Base-by-base conservation (phyloP, 1,140 invertebrate species). In the Telenomus remus region DNA sequence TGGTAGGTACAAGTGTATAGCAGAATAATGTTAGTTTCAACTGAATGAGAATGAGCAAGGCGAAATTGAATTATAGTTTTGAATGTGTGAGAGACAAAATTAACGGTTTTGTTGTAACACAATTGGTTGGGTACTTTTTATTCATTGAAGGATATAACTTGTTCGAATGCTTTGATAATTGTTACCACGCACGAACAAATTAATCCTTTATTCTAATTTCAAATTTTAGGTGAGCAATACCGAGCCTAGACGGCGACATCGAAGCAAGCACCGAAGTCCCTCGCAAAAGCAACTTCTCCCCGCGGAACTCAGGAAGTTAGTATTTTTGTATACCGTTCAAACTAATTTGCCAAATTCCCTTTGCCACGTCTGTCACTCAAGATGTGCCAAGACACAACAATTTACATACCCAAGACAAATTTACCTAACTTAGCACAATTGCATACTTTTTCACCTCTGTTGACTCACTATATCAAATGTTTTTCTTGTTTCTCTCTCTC, bases 241-340 rank as follows among this genome's bases (percentile, higher is more conserved):
- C 4, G 87, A 88, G 15, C 86, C 87, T 2, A 81, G 86, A 75
- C 83, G 86, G 66, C 83, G 85, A 56, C 87, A 87, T 42, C 78
- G 87, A 68, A 87, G 87, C 61, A 86, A 85, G 68, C 87, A 88
- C 56, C 73, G 86, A 61, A 87, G 86, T 79, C 86, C 86, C 14
- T 87, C 87, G 7, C 86, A 87, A 43, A 88, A 88, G 39, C 86
- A 87, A 60, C 79, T 78, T 9, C 57, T 87, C 39, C 86, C 87
- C 5, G 86, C 87, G 47, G 87, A 88, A 73, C 81, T 88, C 56
- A 83, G 86, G 78, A 88, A 88, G 87, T 88, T 82, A 70, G 84
- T 80, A 61, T 56, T 13, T 43, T 72, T 42, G 3, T 12, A 12
- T 44, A 44, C 43, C 10, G 9, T 43, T 46, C 39, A 13, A n/a